A percentile compares a stretch with the other conserved stretches of the same genome.
phyloP scores from a whole-genome alignment of 2,888 invertebrate species.

The Teinopalpus imperialis region DNA sequence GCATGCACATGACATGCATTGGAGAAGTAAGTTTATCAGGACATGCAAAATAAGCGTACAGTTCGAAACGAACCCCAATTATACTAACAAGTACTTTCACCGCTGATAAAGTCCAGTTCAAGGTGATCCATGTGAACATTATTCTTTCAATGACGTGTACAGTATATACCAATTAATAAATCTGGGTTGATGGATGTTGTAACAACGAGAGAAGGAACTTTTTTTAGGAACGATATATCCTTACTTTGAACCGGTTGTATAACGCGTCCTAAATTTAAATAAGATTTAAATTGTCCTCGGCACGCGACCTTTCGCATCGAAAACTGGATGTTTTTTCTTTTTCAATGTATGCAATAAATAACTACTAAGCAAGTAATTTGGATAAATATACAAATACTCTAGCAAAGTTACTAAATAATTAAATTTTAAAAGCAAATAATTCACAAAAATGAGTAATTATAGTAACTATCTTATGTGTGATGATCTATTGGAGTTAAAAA shows the following conservation, averaged over 20 bases:
- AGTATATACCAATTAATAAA: conserved; percentile 39
- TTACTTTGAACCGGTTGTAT: conserved; percentile 17
- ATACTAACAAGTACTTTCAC: conserved; percentile 78
- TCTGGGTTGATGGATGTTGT: conserved; percentile 42
- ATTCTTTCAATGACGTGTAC: conserved; percentile 35
- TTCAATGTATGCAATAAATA: conserved; percentile 16
- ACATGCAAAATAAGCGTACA: conserved; percentile 60
- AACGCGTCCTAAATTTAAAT: conserved; percentile 21
- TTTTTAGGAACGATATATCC: conserved; percentile 15
- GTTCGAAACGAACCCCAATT: conserved; percentile 61
- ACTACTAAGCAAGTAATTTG: conserved; percentile 12
- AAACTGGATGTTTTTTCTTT: conserved; percentile 17
- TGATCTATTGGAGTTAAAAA: too few species aligned
- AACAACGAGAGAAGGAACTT: conserved; percentile 33
- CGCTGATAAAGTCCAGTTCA: conserved; percentile 65
- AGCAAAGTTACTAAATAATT: too few species aligned
- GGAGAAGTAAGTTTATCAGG: conserved; percentile 49
- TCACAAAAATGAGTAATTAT: conserved; percentile 5
- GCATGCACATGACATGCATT: too few species aligned
- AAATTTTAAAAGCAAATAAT: too few species aligned
- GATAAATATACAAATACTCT: too few species aligned
- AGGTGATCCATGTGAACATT: conserved; percentile 61
- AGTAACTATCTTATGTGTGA: background rate
- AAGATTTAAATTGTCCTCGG: conserved; percentile 15
- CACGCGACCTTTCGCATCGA: conserved; percentile 22